phyloP scores from a whole-genome alignment of 2,113 vertebrate genomes.

The Lathamus discolor region DNA sequence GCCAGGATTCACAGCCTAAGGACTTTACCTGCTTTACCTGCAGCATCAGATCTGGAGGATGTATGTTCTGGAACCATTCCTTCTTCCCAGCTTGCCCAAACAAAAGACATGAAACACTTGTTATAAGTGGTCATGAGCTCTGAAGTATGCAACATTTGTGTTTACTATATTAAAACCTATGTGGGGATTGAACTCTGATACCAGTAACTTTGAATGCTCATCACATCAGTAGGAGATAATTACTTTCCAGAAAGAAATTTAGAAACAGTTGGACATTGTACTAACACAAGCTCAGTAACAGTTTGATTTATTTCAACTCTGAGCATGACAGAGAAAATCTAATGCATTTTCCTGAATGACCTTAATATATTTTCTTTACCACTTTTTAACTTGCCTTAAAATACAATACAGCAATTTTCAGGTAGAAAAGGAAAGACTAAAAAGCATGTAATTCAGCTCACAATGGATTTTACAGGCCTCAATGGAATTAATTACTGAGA shows the following conservation, averaged over 20 bases:
- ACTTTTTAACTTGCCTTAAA: slow-evolving; percentile 31
- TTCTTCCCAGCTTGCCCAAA: background rate
- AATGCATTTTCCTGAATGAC: background rate
- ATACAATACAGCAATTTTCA: slow-evolving; percentile 47
- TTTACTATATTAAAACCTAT: background rate
- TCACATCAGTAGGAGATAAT: background rate
- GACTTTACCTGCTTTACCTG: background rate
- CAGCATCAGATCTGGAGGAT: background rate
- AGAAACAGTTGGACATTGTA: background rate
- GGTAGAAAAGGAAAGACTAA: slow-evolving; percentile 57
- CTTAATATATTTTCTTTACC: background rate
- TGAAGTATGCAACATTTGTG: background rate
- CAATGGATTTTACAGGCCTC: slow-evolving; percentile 65
- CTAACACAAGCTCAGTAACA: background rate
- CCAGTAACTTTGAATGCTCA: background rate
- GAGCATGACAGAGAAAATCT: background rate
- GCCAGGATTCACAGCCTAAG: background rate
- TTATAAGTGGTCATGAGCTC: background rate
- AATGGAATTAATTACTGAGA: slow-evolving; percentile 73
- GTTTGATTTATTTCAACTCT: background rate
- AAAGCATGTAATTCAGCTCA: slow-evolving; percentile 62
- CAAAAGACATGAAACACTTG: background rate
- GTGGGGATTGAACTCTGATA: background rate
- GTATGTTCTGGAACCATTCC: background rate
- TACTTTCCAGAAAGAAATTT: background rate